phyloP scores from a whole-genome alignment of 2,113 vertebrate genomes.

The Terrapene triunguis region DNA sequence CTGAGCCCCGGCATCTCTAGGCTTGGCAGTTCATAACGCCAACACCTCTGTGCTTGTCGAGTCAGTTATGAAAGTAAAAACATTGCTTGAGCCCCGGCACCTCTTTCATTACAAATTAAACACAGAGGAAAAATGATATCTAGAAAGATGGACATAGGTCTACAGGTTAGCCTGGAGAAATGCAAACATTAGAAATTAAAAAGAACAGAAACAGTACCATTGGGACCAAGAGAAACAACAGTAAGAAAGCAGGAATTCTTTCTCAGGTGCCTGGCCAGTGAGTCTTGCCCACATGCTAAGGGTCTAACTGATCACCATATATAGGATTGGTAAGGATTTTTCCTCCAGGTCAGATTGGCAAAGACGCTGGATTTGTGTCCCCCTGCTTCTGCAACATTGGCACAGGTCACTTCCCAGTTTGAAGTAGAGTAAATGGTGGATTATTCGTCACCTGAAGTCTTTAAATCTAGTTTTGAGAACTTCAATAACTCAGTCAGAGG shows the following conservation, averaged over 20 bases:
- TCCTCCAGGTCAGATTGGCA: not conserved
- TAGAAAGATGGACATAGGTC: not conserved
- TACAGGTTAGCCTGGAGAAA: accelerated
- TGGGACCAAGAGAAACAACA: not conserved
- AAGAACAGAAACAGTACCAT: accelerated
- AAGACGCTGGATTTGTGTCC: not conserved
- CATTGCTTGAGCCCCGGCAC: too few species aligned
- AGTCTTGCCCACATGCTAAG: not conserved
- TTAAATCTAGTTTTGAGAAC: not conserved
- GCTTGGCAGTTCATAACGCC: too few species aligned
- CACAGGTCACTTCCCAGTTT: not conserved
- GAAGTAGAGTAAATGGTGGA: not conserved
- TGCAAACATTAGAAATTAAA: not conserved
- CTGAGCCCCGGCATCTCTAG: too few species aligned
- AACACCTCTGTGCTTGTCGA: too few species aligned
- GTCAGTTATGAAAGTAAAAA: too few species aligned
- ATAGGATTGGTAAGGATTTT: not conserved
- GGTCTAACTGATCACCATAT: not conserved
- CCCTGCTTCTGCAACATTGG: not conserved
- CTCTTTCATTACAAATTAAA: too few species aligned
- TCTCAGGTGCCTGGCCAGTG: not conserved
- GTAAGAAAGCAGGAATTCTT: not conserved
- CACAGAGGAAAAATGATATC: not conserved
- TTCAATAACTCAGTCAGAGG: not conserved
- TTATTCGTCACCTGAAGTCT: not conserved